Conservation (phyloP, 2,888 invertebrate species). For the Miltochrista miniata region DNA sequence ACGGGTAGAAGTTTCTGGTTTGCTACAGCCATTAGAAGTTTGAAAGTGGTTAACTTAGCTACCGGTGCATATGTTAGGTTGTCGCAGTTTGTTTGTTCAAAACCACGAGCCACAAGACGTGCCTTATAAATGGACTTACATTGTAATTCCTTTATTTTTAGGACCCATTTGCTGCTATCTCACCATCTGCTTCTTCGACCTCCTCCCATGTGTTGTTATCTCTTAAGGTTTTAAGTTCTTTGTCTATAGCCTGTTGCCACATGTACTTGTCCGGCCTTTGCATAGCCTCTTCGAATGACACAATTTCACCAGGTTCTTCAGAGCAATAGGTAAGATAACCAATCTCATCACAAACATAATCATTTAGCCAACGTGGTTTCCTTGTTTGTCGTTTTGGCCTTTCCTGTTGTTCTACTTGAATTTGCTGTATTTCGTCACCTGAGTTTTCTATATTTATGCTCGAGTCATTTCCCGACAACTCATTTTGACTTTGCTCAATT, state of each 20-base stretch:
- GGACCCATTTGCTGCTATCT: conserved; percentile 13
- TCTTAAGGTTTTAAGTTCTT: conserved; percentile 11
- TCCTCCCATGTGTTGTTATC: conserved; percentile 18
- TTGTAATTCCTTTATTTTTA: neutral
- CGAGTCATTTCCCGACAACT: too few relatives aligned
- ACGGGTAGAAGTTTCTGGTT: conserved; percentile 1
- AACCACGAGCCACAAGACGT: conserved; percentile 19
- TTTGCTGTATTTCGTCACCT: too few relatives aligned
- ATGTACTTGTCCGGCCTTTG: conserved; percentile 4
- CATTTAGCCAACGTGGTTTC: too few relatives aligned
- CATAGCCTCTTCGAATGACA: conserved; percentile 5
- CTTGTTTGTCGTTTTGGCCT: too few relatives aligned
- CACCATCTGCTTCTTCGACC: neutral
- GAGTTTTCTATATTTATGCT: too few relatives aligned
- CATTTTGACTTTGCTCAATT: too few relatives aligned
- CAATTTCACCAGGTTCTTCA: too few relatives aligned
- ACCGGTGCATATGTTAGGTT: conserved; percentile 14
- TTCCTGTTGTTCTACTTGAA: neutral
- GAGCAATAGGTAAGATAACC: too few relatives aligned
- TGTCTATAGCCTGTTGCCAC: conserved; percentile 13
- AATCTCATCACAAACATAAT: too few relatives aligned
- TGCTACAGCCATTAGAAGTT: conserved; percentile 8
- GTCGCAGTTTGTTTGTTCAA: conserved; percentile 10
- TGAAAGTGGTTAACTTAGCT: conserved; percentile 12
- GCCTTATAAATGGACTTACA: conserved; percentile 10